These are phyloP conservation scores for Celastrina argiolus DNA, from an alignment of 2,888 invertebrate genomes.

Conservation along the genomic window DNA sequence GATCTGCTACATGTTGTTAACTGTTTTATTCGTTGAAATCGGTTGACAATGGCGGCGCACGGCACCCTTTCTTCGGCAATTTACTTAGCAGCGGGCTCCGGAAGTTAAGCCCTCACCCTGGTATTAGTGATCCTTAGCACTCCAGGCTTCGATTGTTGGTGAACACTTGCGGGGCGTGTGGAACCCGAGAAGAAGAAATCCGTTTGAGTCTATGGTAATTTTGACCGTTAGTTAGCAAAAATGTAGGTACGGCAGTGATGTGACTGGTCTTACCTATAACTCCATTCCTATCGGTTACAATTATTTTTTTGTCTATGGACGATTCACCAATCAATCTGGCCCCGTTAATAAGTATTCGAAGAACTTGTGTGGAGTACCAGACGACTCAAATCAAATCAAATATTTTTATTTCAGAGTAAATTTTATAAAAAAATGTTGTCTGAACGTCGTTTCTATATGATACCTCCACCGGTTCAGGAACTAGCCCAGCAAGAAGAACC, in stretches of 20 bases:
- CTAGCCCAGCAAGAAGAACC: too few relatives aligned
- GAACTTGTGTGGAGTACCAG: too few relatives aligned
- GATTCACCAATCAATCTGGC: too few relatives aligned
- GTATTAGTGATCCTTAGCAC: constrained; percentile 66
- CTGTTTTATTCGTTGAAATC: constrained; percentile 72
- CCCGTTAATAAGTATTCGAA: too few relatives aligned
- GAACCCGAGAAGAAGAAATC: constrained; percentile 42
- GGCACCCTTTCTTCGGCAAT: constrained; percentile 75
- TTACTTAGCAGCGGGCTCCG: constrained; percentile 70
- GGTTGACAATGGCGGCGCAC: constrained; percentile 66
- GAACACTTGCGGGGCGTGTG: constrained; percentile 65
- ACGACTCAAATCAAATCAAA: too few relatives aligned
- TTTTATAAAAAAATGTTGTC: too few relatives aligned
- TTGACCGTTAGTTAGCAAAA: not conserved
- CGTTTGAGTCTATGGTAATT: constrained; percentile 15
- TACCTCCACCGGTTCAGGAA: too few relatives aligned
- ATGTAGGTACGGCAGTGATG: not conserved
- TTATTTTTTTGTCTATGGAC: too few relatives aligned
- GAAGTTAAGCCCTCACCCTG: constrained; percentile 64
- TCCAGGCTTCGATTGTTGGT: constrained; percentile 60
- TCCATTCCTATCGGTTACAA: too few relatives aligned
- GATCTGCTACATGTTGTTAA: constrained; percentile 72
- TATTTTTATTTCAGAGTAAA: too few relatives aligned
- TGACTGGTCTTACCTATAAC: too few relatives aligned
- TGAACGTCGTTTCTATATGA: too few relatives aligned